Evolutionary conservation across 2,888 invertebrate genomes (phyloP), one percentile per base, ranked within the genome.

Genomic region (Lycocerus yunnanus): DNA sequence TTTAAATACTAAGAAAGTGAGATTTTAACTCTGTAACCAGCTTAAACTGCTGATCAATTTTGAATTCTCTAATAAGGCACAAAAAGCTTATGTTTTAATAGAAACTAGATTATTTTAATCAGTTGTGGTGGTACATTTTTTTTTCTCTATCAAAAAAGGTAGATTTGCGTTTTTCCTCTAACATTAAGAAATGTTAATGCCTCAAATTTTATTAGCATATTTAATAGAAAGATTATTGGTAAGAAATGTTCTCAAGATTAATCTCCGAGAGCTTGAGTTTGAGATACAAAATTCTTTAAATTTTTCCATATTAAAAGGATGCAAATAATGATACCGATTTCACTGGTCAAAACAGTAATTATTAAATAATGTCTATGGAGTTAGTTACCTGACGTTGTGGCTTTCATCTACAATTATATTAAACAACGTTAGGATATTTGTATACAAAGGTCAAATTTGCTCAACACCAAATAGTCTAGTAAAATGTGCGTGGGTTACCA

Each of bases 401-500:
- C 82, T 78, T 80, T 78, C 80, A 80, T 79, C 79, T 76, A 75
- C 77, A 77, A 59, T 58, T 74, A 66, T 18, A 63, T 63, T 58
- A 58, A 69, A 70, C 75, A 77, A 74, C 80, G 78, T 74, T 79
- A 76, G 74, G 72, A 73, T 71, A 67, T 71, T 76, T 72, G 79
- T 80, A 71, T 78, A 78, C 75, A 82, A 80, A 79, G 81, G 73
- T 79, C 79, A 80, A 78, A 82, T 81, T 82, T 78, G 80, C 79
- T 66, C 61, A 60, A 71, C 61, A 11, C 20, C 72, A 65, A 71
- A 71, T 81, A 80, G 79, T 80, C 80, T 80, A 81, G 79, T 80
- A 80, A 82, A 84, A 82, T 81, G 80, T 86, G 86, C 85, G 86
- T 86, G 85, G 86, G 86, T 83, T 82, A 83, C 82, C 84, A 84